Conservation (phyloP, 2,888 invertebrate genomes). For the Plebejus melissa region DNA sequence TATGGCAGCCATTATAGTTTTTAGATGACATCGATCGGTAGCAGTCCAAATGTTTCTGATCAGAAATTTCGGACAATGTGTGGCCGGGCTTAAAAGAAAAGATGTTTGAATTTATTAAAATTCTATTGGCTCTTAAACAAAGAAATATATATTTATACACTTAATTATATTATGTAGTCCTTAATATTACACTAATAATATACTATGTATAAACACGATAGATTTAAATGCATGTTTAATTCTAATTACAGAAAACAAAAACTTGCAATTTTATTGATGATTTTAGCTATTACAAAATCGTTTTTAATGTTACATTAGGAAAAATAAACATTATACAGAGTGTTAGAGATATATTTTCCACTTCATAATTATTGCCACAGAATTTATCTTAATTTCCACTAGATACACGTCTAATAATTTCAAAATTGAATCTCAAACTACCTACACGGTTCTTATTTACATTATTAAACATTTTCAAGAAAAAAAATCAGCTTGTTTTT, state of each 20-base stretch:
- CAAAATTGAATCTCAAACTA: background rate
- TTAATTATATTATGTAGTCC: background rate
- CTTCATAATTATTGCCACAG: background rate
- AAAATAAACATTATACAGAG: background rate
- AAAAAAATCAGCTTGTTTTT: background rate
- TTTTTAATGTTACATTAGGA: background rate
- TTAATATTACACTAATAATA: conserved; percentile 4
- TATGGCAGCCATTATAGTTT: no score
- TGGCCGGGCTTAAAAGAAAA: background rate
- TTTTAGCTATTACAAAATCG: background rate
- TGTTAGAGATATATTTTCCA: background rate
- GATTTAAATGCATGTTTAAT: background rate
- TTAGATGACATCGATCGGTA: no score
- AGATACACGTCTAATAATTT: background rate
- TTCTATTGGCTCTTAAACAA: background rate
- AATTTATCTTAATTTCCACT: background rate
- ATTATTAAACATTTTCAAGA: background rate
- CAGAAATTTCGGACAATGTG: no score
- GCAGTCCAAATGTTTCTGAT: no score
- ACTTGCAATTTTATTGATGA: background rate
- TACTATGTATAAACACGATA: conserved; percentile 4
- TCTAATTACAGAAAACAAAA: conserved; percentile 7
- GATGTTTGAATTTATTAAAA: background rate
- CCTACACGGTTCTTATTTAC: conserved; percentile 5
- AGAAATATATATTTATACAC: conserved; percentile 2